Base-by-base conservation (phyloP, 2,888 invertebrate genomes). In the Lasioglossum villosulum region DNA sequence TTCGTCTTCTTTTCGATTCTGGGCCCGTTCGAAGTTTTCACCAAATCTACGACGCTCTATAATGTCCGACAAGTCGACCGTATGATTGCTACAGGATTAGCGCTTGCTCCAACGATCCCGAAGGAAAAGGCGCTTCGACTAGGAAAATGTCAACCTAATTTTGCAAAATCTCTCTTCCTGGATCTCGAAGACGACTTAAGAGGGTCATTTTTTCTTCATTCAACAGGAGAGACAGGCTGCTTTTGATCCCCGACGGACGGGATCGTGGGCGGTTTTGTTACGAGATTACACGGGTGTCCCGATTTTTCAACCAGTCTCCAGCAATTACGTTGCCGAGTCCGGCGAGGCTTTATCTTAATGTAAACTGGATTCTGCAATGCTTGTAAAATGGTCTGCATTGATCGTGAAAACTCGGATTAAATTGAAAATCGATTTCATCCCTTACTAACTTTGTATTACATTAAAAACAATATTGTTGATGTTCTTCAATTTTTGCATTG, bases 61-160 rank as follows among this genome's bases (percentile, higher is more conserved):
- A 92, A 94, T 93, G 86, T 84, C 74, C 52, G 87, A 56, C 89
- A 92, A 94, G 92, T 92, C 92, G 90, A 91, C 93, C 94, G 93
- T 92, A 89, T 93, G 93, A 94, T 94, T 93, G 93, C 92, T 91
- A 91, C 74, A 90, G 93, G 94, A 94, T 94, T 94, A 94, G 83
- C 88, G 81, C 88, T 89, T 85, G 91, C 90, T 91, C 88, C 89
- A 88, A 82, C 89, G 91, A 91, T 88, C 87, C 82, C 52, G 70
- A 78, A 89, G 48, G 78, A 63, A 85, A 85, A 88, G 89, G 86
- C 88, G 89, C 83, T 88, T 91, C 90, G 87, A 78, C 87, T 66
- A 93, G 90, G 88, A 91, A 93, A 93, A 93, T 93, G 93, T 93
- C 93, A 94, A 94, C 93, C 93, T 93, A 93, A 94, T 94, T 94